Base-by-base conservation (phyloP, 2,797 vertebrate genomes). In the Lophotriccus pileatus region DNA sequence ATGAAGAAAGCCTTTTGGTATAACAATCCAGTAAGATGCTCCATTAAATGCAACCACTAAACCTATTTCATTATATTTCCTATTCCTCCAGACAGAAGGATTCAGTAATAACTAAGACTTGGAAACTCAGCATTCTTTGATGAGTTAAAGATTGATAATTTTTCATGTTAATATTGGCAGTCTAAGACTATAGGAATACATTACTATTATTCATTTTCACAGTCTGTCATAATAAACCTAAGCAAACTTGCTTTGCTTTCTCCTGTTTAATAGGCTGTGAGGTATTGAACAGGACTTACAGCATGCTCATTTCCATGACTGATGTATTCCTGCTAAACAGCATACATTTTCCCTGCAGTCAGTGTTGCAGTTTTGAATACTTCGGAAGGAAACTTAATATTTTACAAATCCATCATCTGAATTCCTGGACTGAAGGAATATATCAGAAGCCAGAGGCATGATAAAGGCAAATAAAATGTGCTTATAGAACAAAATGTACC, bases 181-280 rank as follows among this genome's bases (percentile, higher is more conserved):
- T 52, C 36, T 94, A 83, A 79, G 89, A 78, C 93, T 97, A 94
- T 49, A 93, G 86, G 77, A 75, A 84, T 93, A 76, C 81, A 90
- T 94, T 97, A 94, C 67, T 97, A 94, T 92, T 97, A 77, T 92
- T 97, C 91, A 91, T 95, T 87, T 85, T 90, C 64, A 55, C 66
- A 93, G 92, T 95, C 87, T 95, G 93, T 94, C 74, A 84, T 90
- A 95, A 66, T 94, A 92, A 97, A 94, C 53, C 22, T 84, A 94
- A 94, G 77, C 63, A 97, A 97, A 98, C 95, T 97, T 97, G 36
- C 91, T 96, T 95, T 39, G 4, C 67, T 92, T 97, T 85, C 68
- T 93, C 97, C 90, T 98, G 91, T 97, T 97, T 97, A 98, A 97
- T 97, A 97, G 96, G 84, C 91, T 98, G 95, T 96, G 97, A 97